A percentile compares a stretch with the other conserved stretches of the same genome.
Evolutionary conservation across 2,888 invertebrate genomes (phyloP).

Genomic region (Drosophila formosana): DNA sequence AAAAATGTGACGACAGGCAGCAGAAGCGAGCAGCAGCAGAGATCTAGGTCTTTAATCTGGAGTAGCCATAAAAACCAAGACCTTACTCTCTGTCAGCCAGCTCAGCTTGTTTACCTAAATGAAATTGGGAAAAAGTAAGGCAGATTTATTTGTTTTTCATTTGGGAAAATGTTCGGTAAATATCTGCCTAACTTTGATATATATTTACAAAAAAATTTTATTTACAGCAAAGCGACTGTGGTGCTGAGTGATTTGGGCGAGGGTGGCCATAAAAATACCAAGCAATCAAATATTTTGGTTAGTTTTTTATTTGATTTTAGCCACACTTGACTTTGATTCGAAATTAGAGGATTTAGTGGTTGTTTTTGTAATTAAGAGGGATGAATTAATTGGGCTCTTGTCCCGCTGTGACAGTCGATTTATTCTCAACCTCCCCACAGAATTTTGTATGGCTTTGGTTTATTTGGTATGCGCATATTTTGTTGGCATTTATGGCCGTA

Average conservation of each 20-base stretch:
- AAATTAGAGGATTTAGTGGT: neutral
- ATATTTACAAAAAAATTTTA: conserved; percentile 29
- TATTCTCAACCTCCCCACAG: neutral
- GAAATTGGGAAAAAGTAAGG: neutral
- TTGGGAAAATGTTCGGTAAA: conserved; percentile 13
- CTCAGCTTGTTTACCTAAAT: conserved; percentile 24
- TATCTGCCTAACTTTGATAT: neutral
- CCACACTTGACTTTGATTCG: conserved; percentile 7
- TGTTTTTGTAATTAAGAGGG: neutral
- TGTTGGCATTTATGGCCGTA: conserved; percentile 63
- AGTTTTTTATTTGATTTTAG: neutral
- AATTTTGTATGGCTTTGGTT: conserved; percentile 33
- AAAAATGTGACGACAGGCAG: conserved; percentile 49
- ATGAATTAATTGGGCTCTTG: neutral
- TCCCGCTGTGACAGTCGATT: neutral
- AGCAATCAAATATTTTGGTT: neutral
- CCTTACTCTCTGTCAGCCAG: neutral
- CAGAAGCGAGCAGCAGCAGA: conserved; percentile 1
- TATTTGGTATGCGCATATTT: conserved; percentile 53
- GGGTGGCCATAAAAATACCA: conserved; percentile 28
- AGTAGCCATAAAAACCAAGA: conserved; percentile 61
- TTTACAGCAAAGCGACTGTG: conserved; percentile 42
- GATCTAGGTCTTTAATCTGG: conserved; percentile 53
- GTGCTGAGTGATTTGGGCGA: conserved; percentile 35
- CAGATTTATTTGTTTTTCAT: conserved; percentile 27